Evolutionary conservation across 2,888 invertebrate species (phyloP).

Genomic region (Diarsia brunnea): DNA sequence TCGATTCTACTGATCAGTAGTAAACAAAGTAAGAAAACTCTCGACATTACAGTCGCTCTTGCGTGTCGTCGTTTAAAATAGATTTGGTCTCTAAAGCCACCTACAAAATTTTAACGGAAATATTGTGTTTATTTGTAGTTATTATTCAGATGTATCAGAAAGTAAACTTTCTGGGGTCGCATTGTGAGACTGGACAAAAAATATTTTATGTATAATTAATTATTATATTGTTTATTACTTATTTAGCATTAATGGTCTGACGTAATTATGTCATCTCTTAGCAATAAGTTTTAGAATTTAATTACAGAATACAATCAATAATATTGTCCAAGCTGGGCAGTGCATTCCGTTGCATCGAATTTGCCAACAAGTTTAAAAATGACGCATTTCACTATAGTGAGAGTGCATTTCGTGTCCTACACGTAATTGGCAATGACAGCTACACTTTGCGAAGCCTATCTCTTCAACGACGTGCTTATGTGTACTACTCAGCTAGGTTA

Average conservation of each 20-base stretch:
- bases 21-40: neutral
- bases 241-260: slow-evolving; percentile 27
- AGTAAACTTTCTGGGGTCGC: slow-evolving; percentile 7
- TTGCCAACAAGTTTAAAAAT: slow-evolving; percentile 1
- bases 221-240: slow-evolving; percentile 34
- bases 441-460: neutral
- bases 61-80: neutral
- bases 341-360: slow-evolving; percentile 11
- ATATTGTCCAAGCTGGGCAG: slow-evolving; percentile 2
- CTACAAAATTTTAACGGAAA: neutral
- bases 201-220: slow-evolving; percentile 26
- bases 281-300: slow-evolving; percentile 42
- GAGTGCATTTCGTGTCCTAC: neutral
- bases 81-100: neutral
- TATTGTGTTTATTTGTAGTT: neutral
- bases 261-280: slow-evolving; percentile 27
- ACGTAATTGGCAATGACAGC: slow-evolving; percentile 7
- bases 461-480: slow-evolving; percentile 1
- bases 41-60: neutral
- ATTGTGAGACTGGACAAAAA: slow-evolving; percentile 35
- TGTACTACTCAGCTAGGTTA: slow-evolving; percentile 14
- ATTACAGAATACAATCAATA: slow-evolving; percentile 38
- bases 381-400: slow-evolving; percentile 27
- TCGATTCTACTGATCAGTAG: neutral
- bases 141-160: neutral